phyloP scores from a whole-genome alignment of 2,888 invertebrate species.

The Smittia aterrima region DNA sequence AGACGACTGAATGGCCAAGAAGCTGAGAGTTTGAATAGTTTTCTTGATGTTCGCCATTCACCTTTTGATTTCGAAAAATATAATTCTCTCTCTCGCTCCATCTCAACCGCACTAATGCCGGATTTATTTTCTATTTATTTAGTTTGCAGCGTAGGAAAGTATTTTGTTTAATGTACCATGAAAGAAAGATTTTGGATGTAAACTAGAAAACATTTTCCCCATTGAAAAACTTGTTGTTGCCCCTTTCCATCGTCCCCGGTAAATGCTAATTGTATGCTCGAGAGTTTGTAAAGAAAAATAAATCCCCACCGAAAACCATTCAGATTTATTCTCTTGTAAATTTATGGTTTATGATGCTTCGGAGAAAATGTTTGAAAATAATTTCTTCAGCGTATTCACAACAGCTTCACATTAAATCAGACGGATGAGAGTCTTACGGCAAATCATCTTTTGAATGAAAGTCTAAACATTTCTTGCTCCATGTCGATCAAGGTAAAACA shows the following conservation, averaged over 20 bases:
- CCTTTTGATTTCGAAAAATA: too few relatives aligned
- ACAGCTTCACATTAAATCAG: conserved; percentile 16
- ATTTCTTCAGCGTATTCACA: not conserved
- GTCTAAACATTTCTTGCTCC: not conserved
- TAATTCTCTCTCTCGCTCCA: not conserved
- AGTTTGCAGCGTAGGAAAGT: not conserved
- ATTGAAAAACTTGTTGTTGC: too few relatives aligned
- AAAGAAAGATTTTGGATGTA: not conserved
- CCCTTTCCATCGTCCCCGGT: not conserved
- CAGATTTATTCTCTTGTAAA: conserved; percentile 38
- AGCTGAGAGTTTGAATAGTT: too few relatives aligned
- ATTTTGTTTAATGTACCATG: not conserved
- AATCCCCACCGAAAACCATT: conserved; percentile 1
- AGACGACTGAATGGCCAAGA: too few relatives aligned
- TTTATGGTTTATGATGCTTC: conserved; percentile 31
- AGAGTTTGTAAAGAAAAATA: not conserved
- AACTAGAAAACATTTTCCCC: not conserved
- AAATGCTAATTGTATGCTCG: too few relatives aligned
- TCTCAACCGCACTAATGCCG: not conserved
- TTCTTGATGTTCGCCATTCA: too few relatives aligned
- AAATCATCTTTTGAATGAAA: conserved; percentile 11
- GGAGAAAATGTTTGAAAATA: too few relatives aligned
- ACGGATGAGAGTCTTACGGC: not conserved
- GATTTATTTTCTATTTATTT: not conserved
- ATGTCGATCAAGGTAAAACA: not conserved